A percentile compares a stretch with the other conserved stretches of the same genome.
Conservation (phyloP, 2,113 vertebrate species). For the Phylloscopus trochiloides region DNA sequence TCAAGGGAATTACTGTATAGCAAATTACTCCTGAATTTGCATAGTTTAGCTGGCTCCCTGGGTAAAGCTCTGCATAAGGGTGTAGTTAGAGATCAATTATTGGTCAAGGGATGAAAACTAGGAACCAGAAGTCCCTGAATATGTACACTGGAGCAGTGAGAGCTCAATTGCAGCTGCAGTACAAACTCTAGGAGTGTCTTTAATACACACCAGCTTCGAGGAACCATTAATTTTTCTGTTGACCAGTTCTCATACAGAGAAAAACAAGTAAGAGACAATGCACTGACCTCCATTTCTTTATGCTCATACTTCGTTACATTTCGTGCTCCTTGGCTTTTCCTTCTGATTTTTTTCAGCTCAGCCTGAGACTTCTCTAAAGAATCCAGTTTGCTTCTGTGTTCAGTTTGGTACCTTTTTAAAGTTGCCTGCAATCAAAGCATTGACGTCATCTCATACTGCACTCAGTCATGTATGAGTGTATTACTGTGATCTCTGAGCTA, state of each 20-base stretch:
- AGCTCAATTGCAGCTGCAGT: neutral
- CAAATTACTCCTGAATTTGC: neutral
- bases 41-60: neutral
- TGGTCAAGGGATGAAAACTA: neutral
- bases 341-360: conserved; percentile 91
- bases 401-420: conserved; percentile 91
- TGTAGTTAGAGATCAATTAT: neutral
- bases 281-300: conserved; percentile 90
- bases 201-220: neutral
- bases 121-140: neutral
- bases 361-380: conserved; percentile 91
- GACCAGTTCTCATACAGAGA: neutral
- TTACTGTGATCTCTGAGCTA: too few relatives aligned
- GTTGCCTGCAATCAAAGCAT: conserved; percentile 82
- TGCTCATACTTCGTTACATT: conserved; percentile 86
- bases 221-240: neutral
- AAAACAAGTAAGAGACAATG: neutral
- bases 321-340: conserved; percentile 91
- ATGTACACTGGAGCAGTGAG: neutral
- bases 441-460: neutral
- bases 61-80: neutral
- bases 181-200: neutral
- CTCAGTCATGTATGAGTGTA: neutral
- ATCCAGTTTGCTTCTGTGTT: conserved; percentile 89
- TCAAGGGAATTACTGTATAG: neutral